Percentiles rank a stretch among this genome's conserved stretches.
These are phyloP conservation scores for Norana najaformis DNA, from an alignment of 2,888 invertebrate genomes.

Conservation along the genomic window DNA sequence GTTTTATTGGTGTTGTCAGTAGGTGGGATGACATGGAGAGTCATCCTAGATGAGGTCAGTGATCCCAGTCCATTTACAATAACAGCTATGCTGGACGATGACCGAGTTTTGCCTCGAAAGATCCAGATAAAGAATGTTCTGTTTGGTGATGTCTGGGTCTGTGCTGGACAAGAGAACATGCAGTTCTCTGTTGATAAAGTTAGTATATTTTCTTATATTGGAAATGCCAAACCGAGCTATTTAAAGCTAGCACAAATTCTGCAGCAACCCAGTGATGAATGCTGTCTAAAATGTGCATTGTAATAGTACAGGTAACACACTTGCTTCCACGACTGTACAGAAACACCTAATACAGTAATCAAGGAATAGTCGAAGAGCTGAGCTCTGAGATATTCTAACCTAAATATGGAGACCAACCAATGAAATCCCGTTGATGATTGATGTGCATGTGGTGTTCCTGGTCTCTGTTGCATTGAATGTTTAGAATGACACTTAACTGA, in stretches of 20 bases:
- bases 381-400: not conserved
- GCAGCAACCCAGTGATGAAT: not conserved
- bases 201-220: not conserved
- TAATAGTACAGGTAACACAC: not conserved
- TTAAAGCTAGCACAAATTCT: not conserved
- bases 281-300: not conserved
- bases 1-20: slow-evolving; percentile 25
- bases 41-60: slow-evolving; percentile 34
- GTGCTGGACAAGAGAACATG: slow-evolving; percentile 61
- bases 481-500: too few species aligned
- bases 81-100: slow-evolving; percentile 40
- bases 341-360: not conserved
- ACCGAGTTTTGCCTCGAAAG: not conserved
- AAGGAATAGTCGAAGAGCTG: not conserved
- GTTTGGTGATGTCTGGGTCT: slow-evolving; percentile 61
- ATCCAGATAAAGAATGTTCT: slow-evolving; percentile 50
- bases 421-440: too few species aligned
- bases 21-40: slow-evolving; percentile 32
- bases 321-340: not conserved
- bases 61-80: slow-evolving; percentile 47
- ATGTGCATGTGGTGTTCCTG: too few species aligned
- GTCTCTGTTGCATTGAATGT: too few species aligned
- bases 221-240: not conserved
- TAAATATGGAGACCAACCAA: not conserved
- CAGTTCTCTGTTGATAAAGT: slow-evolving; percentile 47